These are phyloP conservation scores for Phorcus lineatus DNA, from an alignment of 2,888 invertebrate species.

Conservation along the genomic window DNA sequence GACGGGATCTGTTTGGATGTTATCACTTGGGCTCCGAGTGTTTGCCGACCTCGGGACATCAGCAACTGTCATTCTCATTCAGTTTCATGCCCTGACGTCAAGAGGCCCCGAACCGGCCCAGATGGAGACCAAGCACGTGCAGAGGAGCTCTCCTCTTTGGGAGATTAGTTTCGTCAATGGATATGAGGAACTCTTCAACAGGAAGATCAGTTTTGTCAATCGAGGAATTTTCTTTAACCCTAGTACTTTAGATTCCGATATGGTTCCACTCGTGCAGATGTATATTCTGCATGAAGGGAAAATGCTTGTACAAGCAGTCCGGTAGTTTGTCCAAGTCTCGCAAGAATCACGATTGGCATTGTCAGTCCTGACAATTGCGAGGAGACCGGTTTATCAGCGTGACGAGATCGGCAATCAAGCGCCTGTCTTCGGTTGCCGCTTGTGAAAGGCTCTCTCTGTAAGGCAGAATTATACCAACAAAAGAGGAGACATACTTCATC, in stretches of 20 bases:
- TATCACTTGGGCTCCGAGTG: background rate
- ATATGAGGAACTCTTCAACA: conserved; percentile 15
- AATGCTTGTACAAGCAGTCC: too few species aligned
- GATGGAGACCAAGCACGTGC: conserved; percentile 13
- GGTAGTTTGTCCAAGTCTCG: too few species aligned
- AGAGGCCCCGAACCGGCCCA: background rate
- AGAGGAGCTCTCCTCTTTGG: conserved; percentile 3
- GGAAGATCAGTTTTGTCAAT: conserved; percentile 10
- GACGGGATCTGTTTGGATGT: conserved; percentile 1
- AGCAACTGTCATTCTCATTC: background rate
- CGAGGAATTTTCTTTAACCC: background rate
- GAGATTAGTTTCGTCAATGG: conserved; percentile 13
- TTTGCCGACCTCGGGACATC: background rate
- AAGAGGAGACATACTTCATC: conserved; percentile 13
- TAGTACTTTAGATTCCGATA: too few species aligned
- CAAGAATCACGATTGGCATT: background rate
- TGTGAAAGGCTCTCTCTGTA: background rate
- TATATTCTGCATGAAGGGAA: too few species aligned
- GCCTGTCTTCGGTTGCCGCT: background rate
- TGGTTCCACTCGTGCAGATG: too few species aligned
- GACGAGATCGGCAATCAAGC: background rate
- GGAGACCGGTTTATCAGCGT: background rate
- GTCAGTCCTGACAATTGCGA: background rate
- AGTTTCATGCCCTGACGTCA: background rate
- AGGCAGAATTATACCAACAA: conserved; percentile 11